Evolutionary conservation across 2,888 invertebrate species (phyloP).

Genomic region (Oligia strigilis): DNA sequence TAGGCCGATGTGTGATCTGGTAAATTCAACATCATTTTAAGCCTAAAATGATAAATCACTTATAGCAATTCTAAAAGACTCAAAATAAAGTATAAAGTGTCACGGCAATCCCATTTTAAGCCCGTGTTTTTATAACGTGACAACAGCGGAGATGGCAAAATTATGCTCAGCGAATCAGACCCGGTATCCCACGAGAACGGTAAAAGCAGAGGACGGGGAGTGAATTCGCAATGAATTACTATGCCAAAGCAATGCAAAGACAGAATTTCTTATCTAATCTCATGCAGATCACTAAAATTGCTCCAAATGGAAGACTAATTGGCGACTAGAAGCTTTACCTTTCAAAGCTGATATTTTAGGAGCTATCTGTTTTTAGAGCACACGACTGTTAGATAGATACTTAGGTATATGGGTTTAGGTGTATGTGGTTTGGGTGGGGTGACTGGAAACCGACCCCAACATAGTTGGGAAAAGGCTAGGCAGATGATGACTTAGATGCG

Average conservation of each 20-base stretch:
- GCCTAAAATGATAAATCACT: not conserved
- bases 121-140: conserved; percentile 8
- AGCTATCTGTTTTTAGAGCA: conserved; percentile 18
- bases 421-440: too few species aligned
- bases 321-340: conserved; percentile 21
- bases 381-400: not conserved
- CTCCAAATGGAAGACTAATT: conserved; percentile 49
- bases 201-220: conserved; percentile 20
- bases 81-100: not conserved
- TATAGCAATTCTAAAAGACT: not conserved
- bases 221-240: conserved; percentile 48
- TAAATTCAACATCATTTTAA: rapidly evolving
- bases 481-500: not conserved
- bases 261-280: conserved; percentile 50
- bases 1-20: not conserved
- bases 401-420: not conserved
- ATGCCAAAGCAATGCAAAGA: conserved; percentile 51
- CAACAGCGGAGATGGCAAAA: conserved; percentile 19
- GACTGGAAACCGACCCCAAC: too few species aligned
- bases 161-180: conserved; percentile 41
- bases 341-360: conserved; percentile 33
- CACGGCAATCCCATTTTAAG: not conserved
- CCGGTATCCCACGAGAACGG: conserved; percentile 24
- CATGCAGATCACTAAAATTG: conserved; percentile 44
- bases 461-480: too few species aligned